phyloP scores from a whole-genome alignment of 2,113 vertebrate genomes.

The Strix uralensis region DNA sequence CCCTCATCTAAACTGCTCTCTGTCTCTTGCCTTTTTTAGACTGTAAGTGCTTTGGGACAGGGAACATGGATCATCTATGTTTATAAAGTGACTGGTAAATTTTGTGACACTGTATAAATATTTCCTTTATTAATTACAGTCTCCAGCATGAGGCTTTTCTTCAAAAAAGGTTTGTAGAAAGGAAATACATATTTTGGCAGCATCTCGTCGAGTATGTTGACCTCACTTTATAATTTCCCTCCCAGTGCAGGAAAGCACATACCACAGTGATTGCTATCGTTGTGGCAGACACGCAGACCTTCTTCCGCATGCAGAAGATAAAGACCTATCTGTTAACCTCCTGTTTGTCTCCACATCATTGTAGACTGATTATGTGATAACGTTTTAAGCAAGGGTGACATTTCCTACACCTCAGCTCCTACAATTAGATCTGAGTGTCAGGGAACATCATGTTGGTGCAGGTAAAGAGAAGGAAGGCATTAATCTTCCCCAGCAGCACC shows the following conservation, averaged over 20 bases:
- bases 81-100: constrained; percentile 53
- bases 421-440: neutral
- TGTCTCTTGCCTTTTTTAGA: constrained; percentile 65
- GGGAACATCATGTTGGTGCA: neutral
- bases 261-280: neutral
- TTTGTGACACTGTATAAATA: constrained; percentile 59
- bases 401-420: neutral
- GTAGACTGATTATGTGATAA: neutral
- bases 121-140: constrained; percentile 59
- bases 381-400: neutral
- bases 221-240: neutral
- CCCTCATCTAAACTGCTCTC: constrained; percentile 19
- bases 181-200: constrained; percentile 66
- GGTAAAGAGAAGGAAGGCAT: constrained; percentile 29
- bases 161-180: constrained; percentile 45
- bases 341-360: constrained; percentile 12
- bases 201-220: neutral
- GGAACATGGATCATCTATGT: constrained; percentile 46
- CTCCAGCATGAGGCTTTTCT: constrained; percentile 29
- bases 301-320: neutral
- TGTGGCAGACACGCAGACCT: neutral
- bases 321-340: constrained; percentile 6
- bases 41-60: constrained; percentile 43
- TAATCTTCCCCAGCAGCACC: neutral
- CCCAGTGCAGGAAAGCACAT: neutral